These are phyloP conservation scores for Vanessa atalanta DNA, from an alignment of 1,140 invertebrate genomes.

Conservation along the genomic window DNA sequence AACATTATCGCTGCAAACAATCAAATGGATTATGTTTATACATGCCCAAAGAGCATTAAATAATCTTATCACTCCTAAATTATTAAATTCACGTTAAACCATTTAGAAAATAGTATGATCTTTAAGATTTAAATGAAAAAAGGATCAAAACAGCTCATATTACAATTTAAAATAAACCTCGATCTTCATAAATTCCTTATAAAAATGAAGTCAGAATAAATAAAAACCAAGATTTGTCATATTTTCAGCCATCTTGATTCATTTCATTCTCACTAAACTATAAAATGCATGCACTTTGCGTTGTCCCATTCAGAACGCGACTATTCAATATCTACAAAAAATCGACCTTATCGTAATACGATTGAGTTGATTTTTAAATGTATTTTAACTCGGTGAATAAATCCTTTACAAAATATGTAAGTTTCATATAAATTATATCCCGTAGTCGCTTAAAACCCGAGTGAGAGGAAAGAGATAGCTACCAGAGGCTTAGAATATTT, in stretches of 20 bases:
- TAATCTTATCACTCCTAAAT: too few species aligned
- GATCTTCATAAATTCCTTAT: not conserved
- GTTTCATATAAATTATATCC: slow-evolving; percentile 51
- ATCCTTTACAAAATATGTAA: slow-evolving; percentile 39
- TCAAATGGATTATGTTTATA: too few species aligned
- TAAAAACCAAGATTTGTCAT: slow-evolving; percentile 47
- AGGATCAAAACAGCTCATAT: too few species aligned
- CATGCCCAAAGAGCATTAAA: too few species aligned
- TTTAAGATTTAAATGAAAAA: too few species aligned
- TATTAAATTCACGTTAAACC: too few species aligned
- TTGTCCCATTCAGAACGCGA: slow-evolving; percentile 34
- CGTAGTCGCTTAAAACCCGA: slow-evolving; percentile 50
- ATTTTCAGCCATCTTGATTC: slow-evolving; percentile 45
- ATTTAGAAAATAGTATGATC: too few species aligned
- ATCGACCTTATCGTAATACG: slow-evolving; percentile 15
- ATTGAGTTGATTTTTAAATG: slow-evolving; percentile 32
- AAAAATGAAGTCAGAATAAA: slow-evolving; percentile 28
- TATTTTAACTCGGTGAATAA: slow-evolving; percentile 11
- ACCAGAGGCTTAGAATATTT: slow-evolving; percentile 52
- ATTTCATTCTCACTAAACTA: slow-evolving; percentile 49
- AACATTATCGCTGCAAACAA: too few species aligned
- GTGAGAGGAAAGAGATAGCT: slow-evolving; percentile 51
- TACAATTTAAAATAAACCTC: too few species aligned
- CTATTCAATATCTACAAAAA: not conserved
- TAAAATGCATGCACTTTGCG: slow-evolving; percentile 46